These are phyloP conservation scores for Acleris literana DNA, from an alignment of 2,888 invertebrate species.

Conservation along the genomic window DNA sequence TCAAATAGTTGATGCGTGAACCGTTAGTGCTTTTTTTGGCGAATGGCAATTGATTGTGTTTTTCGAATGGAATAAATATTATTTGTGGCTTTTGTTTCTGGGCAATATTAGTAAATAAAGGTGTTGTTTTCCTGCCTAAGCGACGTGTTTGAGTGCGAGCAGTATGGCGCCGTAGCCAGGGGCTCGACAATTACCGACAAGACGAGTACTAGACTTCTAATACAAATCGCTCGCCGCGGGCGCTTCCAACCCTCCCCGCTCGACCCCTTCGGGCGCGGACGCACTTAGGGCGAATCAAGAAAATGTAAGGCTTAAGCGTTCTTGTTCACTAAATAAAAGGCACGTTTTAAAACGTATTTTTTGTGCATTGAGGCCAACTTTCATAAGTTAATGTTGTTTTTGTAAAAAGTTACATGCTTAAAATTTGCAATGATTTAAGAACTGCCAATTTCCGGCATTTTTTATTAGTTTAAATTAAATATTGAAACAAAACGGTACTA, in stretches of 20 bases:
- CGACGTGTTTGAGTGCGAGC: slow-evolving; percentile 68
- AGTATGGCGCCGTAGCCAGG: slow-evolving; percentile 60
- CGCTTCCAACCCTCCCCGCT: slow-evolving; percentile 64
- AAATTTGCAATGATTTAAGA: too few species aligned
- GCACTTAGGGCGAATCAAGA: slow-evolving; percentile 36
- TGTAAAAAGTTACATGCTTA: too few species aligned
- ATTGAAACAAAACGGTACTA: background rate
- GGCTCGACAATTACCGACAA: slow-evolving; percentile 79
- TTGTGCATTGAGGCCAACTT: background rate
- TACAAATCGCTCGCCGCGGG: slow-evolving; percentile 80
- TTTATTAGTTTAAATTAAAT: too few species aligned
- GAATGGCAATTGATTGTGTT: too few species aligned
- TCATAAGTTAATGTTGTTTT: too few species aligned
- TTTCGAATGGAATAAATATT: background rate
- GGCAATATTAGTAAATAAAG: background rate
- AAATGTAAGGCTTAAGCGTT: slow-evolving; percentile 31
- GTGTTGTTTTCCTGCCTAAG: slow-evolving; percentile 50
- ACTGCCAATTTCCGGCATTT: too few species aligned
- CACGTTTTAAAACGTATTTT: slow-evolving; percentile 17
- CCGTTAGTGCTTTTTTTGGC: slow-evolving; percentile 44
- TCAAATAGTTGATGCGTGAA: slow-evolving; percentile 73
- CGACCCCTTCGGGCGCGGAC: slow-evolving; percentile 34
- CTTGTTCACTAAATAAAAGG: slow-evolving; percentile 29
- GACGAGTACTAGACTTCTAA: slow-evolving; percentile 74
- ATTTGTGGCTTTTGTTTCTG: slow-evolving; percentile 1